Base-by-base conservation (phyloP, 2,888 invertebrate genomes). In the Idaea aversata region DNA sequence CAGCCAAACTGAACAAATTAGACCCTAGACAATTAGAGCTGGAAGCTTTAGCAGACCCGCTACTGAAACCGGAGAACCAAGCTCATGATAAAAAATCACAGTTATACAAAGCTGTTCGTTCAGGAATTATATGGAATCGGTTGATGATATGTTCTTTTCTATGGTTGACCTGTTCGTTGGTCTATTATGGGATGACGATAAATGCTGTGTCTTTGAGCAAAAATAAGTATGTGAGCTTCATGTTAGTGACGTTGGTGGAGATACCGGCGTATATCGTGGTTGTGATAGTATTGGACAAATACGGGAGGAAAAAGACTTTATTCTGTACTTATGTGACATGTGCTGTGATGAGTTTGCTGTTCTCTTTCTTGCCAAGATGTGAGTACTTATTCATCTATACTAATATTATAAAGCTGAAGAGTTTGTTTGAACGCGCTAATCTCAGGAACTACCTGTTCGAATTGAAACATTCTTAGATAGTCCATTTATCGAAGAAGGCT, bases 101-200 rank as follows among this genome's bases (percentile, higher is more conserved):
- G 65, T 77, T 93, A 4, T 84, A 80, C 3, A 93, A 94, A 74
- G 93, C 95, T 6, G 78, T 95, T 58, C 90, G 92, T 47, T 94
- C 95, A 0, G 87, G 86, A 63, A 93, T 93, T 36, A 92, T 96
- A 36, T 89, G 95, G 79, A 86, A 94, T 60, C 88, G 96, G 63
- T 77, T 95, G 67, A 64, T 95, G 35, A 95, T 95, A 62, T 96
- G 96, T 70, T 96, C 95, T 15, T 94, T 96, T 75, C 94, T 96
- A 75, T 97, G 97, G 97, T 94, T 96, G 74, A 95, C 96, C 0
- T 96, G 96, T 77, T 95, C 96, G 0, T 94, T 97, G 67, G 95
- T 97, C 3, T 97, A 96, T 82, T 97, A 97, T 74, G 97, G 97
- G 0, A 81, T 97, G 59, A 96, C 96, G 0, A 93, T 97, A 65